Evolutionary conservation across 2,888 invertebrate genomes (phyloP).

Genomic region (Trileptium ribeirensis): DNA sequence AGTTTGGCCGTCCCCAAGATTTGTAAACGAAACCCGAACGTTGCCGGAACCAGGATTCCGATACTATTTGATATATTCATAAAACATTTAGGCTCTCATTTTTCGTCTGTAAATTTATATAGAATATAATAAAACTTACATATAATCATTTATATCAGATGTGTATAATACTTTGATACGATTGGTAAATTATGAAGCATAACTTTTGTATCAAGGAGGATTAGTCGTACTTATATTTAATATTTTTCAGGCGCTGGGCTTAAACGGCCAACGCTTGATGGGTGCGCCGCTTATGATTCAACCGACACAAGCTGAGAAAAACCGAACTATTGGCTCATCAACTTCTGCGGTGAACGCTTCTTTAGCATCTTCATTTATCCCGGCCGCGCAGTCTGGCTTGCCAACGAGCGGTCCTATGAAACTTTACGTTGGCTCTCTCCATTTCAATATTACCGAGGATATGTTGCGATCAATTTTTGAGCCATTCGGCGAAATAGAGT

Average conservation of each 20-base stretch:
- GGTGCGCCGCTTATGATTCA: constrained; percentile 96
- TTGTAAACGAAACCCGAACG: no score
- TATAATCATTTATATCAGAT: no score
- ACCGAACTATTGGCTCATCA: constrained; percentile 53
- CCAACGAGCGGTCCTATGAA: constrained; percentile 75
- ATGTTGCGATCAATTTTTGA: constrained; percentile 98
- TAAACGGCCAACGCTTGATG: constrained; percentile 87
- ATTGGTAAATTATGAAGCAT: no score
- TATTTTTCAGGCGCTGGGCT: constrained; percentile 81
- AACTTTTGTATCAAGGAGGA: no score
- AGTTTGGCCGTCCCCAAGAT: no score
- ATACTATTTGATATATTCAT: no score
- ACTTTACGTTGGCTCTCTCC: constrained; percentile 90
- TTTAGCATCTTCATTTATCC: neutral
- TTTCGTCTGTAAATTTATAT: no score
- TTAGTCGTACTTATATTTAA: no score
- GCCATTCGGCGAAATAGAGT: constrained; percentile 86
- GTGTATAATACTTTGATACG: no score
- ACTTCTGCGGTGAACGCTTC: constrained; percentile 35
- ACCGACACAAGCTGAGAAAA: constrained; percentile 81
- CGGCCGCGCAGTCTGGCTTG: constrained; percentile 26
- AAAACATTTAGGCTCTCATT: no score
- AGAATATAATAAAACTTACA: no score
- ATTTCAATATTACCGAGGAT: constrained; percentile 97
- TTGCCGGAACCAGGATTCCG: no score